Conservation (phyloP, 1,140 invertebrate species). For the Conopomorpha cramerella region DNA sequence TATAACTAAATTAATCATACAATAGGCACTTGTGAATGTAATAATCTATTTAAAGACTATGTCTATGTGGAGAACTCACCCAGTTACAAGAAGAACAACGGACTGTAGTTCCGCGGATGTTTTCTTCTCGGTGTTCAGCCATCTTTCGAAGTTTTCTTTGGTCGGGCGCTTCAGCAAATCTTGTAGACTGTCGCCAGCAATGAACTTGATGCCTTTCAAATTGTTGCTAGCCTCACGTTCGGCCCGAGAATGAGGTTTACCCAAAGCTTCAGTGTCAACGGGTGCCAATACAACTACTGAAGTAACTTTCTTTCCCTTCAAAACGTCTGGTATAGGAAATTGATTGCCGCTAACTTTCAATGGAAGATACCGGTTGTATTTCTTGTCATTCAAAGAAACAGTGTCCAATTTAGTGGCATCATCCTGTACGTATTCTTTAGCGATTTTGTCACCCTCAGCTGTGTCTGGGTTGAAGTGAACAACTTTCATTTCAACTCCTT, state of each 20-base stretch:
- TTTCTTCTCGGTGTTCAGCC: slow-evolving; percentile 75
- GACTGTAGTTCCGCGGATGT: slow-evolving; percentile 74
- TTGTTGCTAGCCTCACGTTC: slow-evolving; percentile 50
- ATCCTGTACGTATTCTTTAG: slow-evolving; percentile 72
- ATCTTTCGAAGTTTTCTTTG: slow-evolving; percentile 77
- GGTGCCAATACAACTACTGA: slow-evolving; percentile 83
- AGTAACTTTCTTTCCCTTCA: slow-evolving; percentile 74
- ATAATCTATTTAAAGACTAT: too few species aligned
- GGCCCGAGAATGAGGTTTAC: slow-evolving; percentile 36
- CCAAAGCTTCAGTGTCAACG: slow-evolving; percentile 67
- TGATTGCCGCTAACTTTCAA: slow-evolving; percentile 82
- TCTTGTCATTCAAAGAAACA: slow-evolving; percentile 71
- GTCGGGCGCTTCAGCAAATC: slow-evolving; percentile 75
- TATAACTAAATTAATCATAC: too few species aligned
- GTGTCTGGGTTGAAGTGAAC: slow-evolving; percentile 78
- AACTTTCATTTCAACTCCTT: slow-evolving; percentile 81
- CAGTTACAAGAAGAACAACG: slow-evolving; percentile 77
- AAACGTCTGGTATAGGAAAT: slow-evolving; percentile 77
- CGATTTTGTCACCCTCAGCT: slow-evolving; percentile 71
- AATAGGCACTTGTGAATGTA: too few species aligned
- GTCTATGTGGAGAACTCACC: too few species aligned
- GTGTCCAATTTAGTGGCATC: slow-evolving; percentile 75
- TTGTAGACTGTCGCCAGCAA: slow-evolving; percentile 74
- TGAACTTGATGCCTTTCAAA: slow-evolving; percentile 64
- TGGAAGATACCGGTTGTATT: slow-evolving; percentile 81